Evolutionary conservation across 1,140 invertebrate species (phyloP), one percentile per base, ranked within the genome.

Genomic region (Diorhabda sublineata): DNA sequence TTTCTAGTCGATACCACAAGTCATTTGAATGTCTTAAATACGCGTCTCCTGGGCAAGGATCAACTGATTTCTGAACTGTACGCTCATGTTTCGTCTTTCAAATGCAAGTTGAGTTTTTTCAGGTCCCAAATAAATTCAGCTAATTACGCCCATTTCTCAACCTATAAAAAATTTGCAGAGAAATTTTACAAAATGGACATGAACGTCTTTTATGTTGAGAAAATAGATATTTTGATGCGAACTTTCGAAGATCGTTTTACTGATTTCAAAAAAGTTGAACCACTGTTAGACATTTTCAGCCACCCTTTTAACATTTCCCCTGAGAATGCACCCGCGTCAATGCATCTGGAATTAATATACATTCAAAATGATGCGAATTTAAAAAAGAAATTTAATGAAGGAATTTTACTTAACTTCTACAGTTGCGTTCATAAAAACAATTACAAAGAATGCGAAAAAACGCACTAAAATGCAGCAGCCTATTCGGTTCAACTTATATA

Each of bases 211-310:
- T 63, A 70, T 67, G 71, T 74, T 67, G 72, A 76, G 70, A 75
- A 76, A 66, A 68, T 72, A 68, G 75, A 74, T 76, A 75, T 75
- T 76, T 73, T 73, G 68, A 73, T 74, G 64, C 73, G 59, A 66
- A 70, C 63, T 74, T 74, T 74, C 26, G 8, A 11, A 67, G 61
- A 67, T 67, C 44, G 42, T 3, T 45, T 41, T 63, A 26, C 26
- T 26, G 26, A 26, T 26, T 26, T 26, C 26, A 26, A 26, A 26
- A 26, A 26, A 26, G 26, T 26, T 26, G 26, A 26, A 26, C 26
- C 26, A 26, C 26, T 26, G 26, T 26, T 26, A 26, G 26, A 26
- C 26, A 26, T 26, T 26, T 26, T 26, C 26, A 26, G 26, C 26
- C 0, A 26, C 26, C 26, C 26, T 26, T 26, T 26, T 26, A 26